phyloP scores from a whole-genome alignment of 2,888 invertebrate species.

The Campopleginae sp. region DNA sequence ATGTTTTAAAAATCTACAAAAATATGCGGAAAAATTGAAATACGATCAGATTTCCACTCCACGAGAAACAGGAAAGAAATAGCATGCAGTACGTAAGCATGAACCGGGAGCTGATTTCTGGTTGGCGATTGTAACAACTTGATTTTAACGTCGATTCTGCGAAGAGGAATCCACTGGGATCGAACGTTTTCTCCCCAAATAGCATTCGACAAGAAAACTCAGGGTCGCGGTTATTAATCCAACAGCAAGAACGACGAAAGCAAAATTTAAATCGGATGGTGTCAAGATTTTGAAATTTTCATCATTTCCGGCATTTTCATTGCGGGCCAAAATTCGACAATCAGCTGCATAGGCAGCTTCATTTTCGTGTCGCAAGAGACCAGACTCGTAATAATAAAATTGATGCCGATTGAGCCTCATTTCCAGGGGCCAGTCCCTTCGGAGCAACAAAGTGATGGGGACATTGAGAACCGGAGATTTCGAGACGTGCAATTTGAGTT shows the following conservation, averaged over 20 bases:
- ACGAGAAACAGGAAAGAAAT: too few relatives aligned
- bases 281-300: slow-evolving; percentile 1
- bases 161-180: neutral
- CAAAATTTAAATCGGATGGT: slow-evolving; percentile 13
- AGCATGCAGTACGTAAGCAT: too few relatives aligned
- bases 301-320: neutral
- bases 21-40: too few relatives aligned
- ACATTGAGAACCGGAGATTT: neutral
- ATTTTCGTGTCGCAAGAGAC: neutral
- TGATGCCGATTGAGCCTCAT: neutral
- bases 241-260: slow-evolving; percentile 33
- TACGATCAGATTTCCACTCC: too few relatives aligned
- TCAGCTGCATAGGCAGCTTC: neutral
- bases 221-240: slow-evolving; percentile 10
- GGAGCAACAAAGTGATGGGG: neutral
- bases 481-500: slow-evolving; percentile 9
- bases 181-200: neutral
- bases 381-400: neutral
- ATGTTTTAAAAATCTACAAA: too few relatives aligned
- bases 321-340: neutral
- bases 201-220: slow-evolving; percentile 15
- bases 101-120: too few relatives aligned
- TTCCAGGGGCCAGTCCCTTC: slow-evolving; percentile 42
- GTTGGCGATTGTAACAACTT: neutral
- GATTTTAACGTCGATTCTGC: neutral